Evolutionary conservation across 2,888 invertebrate genomes (phyloP).

Genomic region (Lacanobia wlatinum): DNA sequence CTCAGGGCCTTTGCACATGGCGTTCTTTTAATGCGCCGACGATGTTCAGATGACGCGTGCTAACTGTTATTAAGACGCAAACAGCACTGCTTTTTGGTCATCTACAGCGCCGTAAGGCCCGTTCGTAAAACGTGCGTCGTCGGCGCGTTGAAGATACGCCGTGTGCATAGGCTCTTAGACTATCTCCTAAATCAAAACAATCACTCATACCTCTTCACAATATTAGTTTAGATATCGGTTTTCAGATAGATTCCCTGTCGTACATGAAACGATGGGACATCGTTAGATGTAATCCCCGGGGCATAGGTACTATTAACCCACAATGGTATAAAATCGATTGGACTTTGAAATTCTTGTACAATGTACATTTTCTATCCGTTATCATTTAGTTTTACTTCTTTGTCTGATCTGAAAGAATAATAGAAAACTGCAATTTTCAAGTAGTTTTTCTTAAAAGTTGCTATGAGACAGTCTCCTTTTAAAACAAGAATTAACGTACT

Average conservation of each 20-base stretch:
- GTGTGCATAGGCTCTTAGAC: no score
- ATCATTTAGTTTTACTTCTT: not conserved
- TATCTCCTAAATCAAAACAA: no score
- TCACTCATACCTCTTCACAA: no score
- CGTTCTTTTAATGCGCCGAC: no score
- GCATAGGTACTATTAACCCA: not conserved
- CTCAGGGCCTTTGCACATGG: no score
- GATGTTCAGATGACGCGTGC: no score
- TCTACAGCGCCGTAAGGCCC: no score
- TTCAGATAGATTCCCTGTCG: not conserved
- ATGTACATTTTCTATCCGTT: not conserved
- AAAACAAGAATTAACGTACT: not conserved
- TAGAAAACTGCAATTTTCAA: not conserved
- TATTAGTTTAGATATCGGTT: not conserved
- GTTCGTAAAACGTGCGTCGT: no score
- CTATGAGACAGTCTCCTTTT: not conserved
- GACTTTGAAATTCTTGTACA: not conserved
- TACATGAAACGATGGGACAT: not conserved
- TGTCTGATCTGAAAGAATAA: not conserved
- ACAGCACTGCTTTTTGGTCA: no score
- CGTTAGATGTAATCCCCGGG: not conserved
- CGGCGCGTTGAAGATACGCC: no score
- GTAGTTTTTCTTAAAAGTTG: not conserved
- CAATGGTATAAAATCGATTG: slow-evolving; percentile 3
- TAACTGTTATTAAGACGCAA: no score